phyloP scores from a whole-genome alignment of 23 tunicate species.

The Botrylloides violaceus region DNA sequence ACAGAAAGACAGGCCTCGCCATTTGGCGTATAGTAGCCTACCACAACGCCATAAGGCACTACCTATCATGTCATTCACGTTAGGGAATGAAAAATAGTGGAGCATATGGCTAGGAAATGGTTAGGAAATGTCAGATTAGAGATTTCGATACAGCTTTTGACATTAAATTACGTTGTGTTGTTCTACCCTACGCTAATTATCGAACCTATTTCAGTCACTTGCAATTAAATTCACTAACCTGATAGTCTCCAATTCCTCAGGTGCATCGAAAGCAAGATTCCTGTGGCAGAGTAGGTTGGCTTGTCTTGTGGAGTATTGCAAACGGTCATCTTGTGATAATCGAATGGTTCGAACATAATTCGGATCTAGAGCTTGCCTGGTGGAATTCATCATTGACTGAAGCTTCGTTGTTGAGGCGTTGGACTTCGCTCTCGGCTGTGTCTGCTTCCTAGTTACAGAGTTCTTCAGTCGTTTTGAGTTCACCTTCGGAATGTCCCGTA shows the following conservation, averaged over 20 bases:
- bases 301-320: not conserved
- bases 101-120: no score
- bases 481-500: slow-evolving; percentile 36
- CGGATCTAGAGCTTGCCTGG: not conserved
- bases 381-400: not conserved
- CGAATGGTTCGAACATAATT: not conserved
- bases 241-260: slow-evolving; percentile 10
- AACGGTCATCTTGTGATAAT: not conserved
- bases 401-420: slow-evolving; percentile 17
- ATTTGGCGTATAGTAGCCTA: no score
- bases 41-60: no score
- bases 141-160: no score
- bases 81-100: no score
- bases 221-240: not conserved
- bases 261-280: not conserved
- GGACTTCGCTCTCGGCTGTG: not conserved
- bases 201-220: no score
- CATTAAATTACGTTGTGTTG: no score
- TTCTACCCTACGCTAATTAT: no score
- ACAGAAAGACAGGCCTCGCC: no score
- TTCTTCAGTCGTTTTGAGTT: not conserved
- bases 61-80: no score
- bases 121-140: no score
- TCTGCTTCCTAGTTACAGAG: not conserved
- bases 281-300: not conserved